Percentiles rank a stretch among this genome's conserved stretches.
Evolutionary conservation across 1,140 invertebrate genomes (phyloP).

Genomic region (Scaptomyza pallida): DNA sequence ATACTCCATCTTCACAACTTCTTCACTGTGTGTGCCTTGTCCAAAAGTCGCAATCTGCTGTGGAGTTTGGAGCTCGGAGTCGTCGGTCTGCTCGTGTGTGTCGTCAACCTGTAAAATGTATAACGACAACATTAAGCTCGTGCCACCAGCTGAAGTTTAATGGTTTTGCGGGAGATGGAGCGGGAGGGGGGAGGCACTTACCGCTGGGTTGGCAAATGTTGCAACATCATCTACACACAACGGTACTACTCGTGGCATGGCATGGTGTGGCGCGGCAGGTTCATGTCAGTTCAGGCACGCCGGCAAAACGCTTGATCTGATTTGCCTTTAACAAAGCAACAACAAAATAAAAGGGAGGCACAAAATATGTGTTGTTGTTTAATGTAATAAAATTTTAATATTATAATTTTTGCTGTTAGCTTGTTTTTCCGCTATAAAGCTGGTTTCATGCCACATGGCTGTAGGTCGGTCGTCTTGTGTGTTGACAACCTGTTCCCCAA

Average conservation of each 20-base stretch:
- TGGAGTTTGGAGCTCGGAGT: background rate
- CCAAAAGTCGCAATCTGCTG: constrained; percentile 5
- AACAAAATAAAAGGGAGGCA: constrained; percentile 23
- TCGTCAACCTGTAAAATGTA: constrained; percentile 80
- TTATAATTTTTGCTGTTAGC: constrained; percentile 58
- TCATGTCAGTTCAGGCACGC: constrained; percentile 67
- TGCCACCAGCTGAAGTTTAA: constrained; percentile 72
- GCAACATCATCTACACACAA: constrained; percentile 61
- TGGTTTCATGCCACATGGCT: constrained; percentile 21
- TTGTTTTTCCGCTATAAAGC: constrained; percentile 24
- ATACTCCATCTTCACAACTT: background rate
- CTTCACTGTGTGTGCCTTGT: constrained; percentile 1
- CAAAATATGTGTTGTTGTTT: background rate
- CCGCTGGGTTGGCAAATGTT: constrained; percentile 43
- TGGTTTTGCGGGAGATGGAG: background rate
- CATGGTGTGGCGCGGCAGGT: constrained; percentile 48
- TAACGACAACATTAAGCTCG: constrained; percentile 83
- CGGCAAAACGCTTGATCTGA: constrained; percentile 66
- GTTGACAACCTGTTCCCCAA: constrained; percentile 58
- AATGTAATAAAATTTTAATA: constrained; percentile 60
- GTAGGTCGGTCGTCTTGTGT: constrained; percentile 40
- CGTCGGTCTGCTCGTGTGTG: constrained; percentile 46
- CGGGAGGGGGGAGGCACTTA: constrained; percentile 18
- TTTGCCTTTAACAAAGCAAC: constrained; percentile 38
- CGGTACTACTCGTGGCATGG: constrained; percentile 46